Base-by-base conservation (phyloP, 2,797 vertebrate species). In the Aeoliscus strigatus region DNA sequence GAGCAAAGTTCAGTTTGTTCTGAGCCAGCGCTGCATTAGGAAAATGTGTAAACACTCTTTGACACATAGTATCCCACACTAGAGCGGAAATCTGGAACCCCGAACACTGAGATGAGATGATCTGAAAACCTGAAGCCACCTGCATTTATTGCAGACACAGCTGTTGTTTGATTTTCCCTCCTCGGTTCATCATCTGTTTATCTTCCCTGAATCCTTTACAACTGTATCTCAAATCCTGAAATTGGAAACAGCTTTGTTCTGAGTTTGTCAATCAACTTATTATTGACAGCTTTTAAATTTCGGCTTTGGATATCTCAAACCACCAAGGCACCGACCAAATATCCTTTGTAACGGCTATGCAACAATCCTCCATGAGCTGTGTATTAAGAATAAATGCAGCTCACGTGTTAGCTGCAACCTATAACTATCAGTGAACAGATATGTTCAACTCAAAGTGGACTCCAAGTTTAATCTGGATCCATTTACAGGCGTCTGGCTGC, bases 151-250 rank as follows among this genome's bases (percentile, higher is more conserved):
- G 9, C 18, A 21, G 18, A 6, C 18, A 3, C 36, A 59, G 51
- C 30, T 67, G 53, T 36, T 66, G 38, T 40, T 65, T 14, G 29
- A 34, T 31, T 60, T 60, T 47, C 14, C 14, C 28, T 14, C 15
- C 49, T 32, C 18, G 10, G 25, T 48, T 38, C 45, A 49, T 51
- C 60, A 51, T 55, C 46, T 64, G 70, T 61, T 80, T 73, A 57
- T 69, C 70, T 47, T 70, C 43, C 17, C 17, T n/a, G 47, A 58
- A 69, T 57, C 57, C 57, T 30, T n/a, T n/a, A n/a, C n/a, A n/a
- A n/a, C n/a, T n/a, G n/a, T n/a, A n/a, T n/a, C n/a, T n/a, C n/a
- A n/a, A n/a, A n/a, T n/a, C n/a, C n/a, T n/a, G n/a, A n/a, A n/a
- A n/a, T n/a, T n/a, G n/a, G n/a, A n/a, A n/a, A n/a, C n/a, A n/a